Conservation (phyloP, 2,888 invertebrate species). For the Sphaerophoria taeniata region DNA sequence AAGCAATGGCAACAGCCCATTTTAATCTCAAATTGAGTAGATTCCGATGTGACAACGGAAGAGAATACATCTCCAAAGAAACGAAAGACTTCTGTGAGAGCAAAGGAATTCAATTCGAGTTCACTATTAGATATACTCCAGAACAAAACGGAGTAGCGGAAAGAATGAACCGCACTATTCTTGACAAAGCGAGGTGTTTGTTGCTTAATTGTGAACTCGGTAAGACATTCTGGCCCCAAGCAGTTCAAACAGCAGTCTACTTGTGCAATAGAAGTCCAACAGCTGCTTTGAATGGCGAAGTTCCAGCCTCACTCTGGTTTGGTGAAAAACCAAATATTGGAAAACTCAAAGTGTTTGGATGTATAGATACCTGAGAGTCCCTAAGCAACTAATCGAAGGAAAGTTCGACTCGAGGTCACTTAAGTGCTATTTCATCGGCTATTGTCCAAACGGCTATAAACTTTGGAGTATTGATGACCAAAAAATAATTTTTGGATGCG, state of each 20-base stretch:
- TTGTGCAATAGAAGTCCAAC: constrained; percentile 1
- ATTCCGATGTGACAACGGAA: constrained; percentile 70
- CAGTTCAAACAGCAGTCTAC: constrained; percentile 15
- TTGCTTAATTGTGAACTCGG: constrained; percentile 76
- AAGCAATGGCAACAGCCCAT: constrained; percentile 75
- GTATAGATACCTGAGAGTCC: constrained; percentile 8
- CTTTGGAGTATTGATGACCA: constrained; percentile 22
- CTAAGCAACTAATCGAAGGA: constrained; percentile 1
- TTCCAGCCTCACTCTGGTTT: constrained; percentile 10
- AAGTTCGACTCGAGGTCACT: constrained; percentile 22
- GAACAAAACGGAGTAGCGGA: constrained; percentile 64
- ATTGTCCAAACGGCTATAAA: constrained; percentile 13
- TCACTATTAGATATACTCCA: constrained; percentile 58
- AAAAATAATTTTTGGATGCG: constrained; percentile 9
- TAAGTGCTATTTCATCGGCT: constrained; percentile 9
- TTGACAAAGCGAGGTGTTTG: constrained; percentile 72
- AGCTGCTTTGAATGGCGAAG: background rate
- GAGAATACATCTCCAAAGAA: constrained; percentile 46
- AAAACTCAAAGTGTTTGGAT: constrained; percentile 18
- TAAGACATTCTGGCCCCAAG: constrained; percentile 66
- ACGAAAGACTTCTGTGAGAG: constrained; percentile 58
- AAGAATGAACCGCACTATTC: constrained; percentile 69
- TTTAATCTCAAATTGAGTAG: constrained; percentile 73
- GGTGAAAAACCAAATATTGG: constrained; percentile 9
- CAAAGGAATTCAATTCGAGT: constrained; percentile 75